Evolutionary conservation across 92 coral and sea anemone species (phyloP).

Genomic region (Epizoanthus rinbou): DNA sequence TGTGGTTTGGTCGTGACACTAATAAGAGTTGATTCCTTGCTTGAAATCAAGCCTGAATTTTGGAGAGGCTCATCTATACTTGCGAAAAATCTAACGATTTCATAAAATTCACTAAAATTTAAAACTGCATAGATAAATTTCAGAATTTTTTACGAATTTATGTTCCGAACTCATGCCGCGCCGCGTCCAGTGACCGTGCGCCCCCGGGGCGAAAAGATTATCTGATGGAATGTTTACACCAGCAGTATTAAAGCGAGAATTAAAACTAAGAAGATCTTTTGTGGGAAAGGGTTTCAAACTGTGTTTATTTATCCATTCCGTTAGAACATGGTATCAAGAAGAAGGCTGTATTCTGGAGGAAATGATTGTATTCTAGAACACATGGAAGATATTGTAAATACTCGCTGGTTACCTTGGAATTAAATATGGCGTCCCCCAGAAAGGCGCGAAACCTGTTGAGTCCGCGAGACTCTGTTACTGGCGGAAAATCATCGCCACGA

Average conservation of each 20-base stretch:
- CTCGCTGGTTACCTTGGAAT: conserved; percentile 52
- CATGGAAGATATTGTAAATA: not conserved
- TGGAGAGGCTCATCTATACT: too few species aligned
- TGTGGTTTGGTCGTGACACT: too few species aligned
- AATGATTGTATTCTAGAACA: not conserved
- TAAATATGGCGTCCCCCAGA: conserved; percentile 74
- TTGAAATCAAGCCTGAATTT: too few species aligned
- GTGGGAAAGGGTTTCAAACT: not conserved
- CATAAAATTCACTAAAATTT: too few species aligned
- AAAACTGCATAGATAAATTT: too few species aligned
- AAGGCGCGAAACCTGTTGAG: conserved; percentile 61
- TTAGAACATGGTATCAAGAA: conserved; percentile 16
- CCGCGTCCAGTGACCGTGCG: conserved; percentile 27
- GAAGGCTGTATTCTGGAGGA: not conserved
- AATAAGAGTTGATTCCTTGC: too few species aligned
- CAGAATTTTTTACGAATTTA: too few species aligned
- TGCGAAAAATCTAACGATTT: too few species aligned
- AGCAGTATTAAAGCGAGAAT: not conserved
- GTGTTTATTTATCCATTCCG: not conserved
- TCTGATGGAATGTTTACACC: conserved; percentile 37
- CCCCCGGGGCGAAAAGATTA: conserved; percentile 35
- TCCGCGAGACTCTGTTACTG: conserved; percentile 28
- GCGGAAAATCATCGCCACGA: not conserved
- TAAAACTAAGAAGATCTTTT: not conserved
- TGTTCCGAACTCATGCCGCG: conserved; percentile 15